Evolutionary conservation across 2,113 vertebrate genomes (phyloP).

Genomic region (Pelodiscus sinensis): DNA sequence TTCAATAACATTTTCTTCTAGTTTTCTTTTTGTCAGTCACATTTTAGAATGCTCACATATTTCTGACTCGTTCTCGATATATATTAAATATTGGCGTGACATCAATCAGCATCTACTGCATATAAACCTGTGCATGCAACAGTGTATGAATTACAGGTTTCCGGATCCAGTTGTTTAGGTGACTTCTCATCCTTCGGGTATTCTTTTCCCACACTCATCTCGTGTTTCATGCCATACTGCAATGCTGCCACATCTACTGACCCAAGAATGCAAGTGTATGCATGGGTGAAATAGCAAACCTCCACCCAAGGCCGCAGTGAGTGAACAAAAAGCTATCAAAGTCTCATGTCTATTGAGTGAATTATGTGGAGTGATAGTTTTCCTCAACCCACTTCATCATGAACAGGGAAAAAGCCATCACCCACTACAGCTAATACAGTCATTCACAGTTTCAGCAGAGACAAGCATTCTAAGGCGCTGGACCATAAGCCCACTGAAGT

Average conservation of each 20-base stretch:
- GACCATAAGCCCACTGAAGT: fast-evolving
- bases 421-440: fast-evolving
- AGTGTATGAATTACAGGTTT: neutral
- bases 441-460: neutral
- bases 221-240: neutral
- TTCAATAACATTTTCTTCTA: too few relatives aligned
- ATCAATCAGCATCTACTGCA: neutral
- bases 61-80: neutral
- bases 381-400: neutral
- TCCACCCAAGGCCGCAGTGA: neutral
- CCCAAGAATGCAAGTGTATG: fast-evolving
- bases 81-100: neutral
- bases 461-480: neutral
- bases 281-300: neutral
- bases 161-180: fast-evolving
- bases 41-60: neutral
- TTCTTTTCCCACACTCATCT: fast-evolving
- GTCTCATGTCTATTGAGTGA: fast-evolving
- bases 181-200: neutral
- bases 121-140: fast-evolving
- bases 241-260: fast-evolving
- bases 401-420: neutral
- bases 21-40: neutral
- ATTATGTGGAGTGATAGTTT: neutral
- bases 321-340: neutral